Evolutionary conservation across 2,888 invertebrate species (phyloP).

Genomic region (Sicus ferrugineus): DNA sequence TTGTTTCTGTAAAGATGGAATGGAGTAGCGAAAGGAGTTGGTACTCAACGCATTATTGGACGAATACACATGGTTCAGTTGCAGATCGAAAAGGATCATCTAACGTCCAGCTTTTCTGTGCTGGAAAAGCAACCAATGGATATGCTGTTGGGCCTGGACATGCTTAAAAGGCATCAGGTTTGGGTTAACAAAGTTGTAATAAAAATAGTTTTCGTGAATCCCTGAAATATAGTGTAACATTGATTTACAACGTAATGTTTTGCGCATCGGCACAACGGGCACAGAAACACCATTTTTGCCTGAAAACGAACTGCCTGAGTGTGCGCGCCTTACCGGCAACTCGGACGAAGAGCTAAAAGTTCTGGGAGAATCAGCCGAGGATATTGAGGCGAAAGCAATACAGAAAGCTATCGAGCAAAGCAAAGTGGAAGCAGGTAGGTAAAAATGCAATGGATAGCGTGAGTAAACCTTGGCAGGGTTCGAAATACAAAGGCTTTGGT

Average conservation of each 20-base stretch:
- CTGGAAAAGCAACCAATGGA: constrained; percentile 98
- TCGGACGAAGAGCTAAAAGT: constrained; percentile 71
- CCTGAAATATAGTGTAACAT: constrained; percentile 77
- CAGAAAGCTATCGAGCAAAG: constrained; percentile 78
- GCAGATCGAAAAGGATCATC: constrained; percentile 91
- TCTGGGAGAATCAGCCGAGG: constrained; percentile 52
- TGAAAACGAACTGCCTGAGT: constrained; percentile 74
- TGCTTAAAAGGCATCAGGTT: constrained; percentile 96
- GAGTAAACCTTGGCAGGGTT: too few relatives aligned
- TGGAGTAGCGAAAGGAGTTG: constrained; percentile 97
- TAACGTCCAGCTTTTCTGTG: constrained; percentile 96
- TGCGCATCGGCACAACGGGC: constrained; percentile 93
- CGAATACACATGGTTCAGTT: constrained; percentile 97
- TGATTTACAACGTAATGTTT: constrained; percentile 85
- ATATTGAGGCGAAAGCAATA: constrained; percentile 74
- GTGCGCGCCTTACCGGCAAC: constrained; percentile 79
- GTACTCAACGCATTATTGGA: constrained; percentile 94
- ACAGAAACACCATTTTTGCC: constrained; percentile 89
- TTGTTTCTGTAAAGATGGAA: constrained; percentile 74
- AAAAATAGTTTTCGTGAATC: not conserved
- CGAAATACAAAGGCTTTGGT: too few relatives aligned
- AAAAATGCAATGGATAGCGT: not conserved
- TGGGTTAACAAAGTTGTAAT: constrained; percentile 18
- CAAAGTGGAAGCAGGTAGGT: constrained; percentile 65
- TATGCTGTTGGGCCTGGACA: constrained; percentile 95